phyloP scores from a whole-genome alignment of 2,113 vertebrate genomes.

The Channa argus region DNA sequence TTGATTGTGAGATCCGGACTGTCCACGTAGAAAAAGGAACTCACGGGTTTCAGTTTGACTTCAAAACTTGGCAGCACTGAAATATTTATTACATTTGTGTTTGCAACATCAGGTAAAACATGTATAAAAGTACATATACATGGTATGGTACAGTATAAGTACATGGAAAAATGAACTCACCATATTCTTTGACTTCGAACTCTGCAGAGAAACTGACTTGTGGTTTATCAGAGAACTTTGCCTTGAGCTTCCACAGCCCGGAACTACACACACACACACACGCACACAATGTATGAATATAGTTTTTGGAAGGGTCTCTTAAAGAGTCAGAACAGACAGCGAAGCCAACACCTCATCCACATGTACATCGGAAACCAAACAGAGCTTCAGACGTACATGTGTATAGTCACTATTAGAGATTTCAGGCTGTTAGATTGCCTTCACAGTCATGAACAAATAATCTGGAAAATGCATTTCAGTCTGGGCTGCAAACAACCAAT shows the following conservation, averaged over 20 bases:
- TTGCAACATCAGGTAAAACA: accelerated
- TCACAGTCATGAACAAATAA: too few species aligned
- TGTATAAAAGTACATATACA: background rate
- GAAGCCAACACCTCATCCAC: too few species aligned
- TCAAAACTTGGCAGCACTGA: conserved; percentile 86
- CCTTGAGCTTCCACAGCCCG: conserved; percentile 74
- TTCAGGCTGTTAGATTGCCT: too few species aligned
- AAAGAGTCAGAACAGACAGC: too few species aligned
- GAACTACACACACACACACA: conserved; percentile 36
- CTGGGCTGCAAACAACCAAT: too few species aligned
- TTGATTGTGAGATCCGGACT: conserved; percentile 67
- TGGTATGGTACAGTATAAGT: too few species aligned
- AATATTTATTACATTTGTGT: background rate
- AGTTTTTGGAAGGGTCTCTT: too few species aligned
- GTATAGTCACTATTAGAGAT: too few species aligned
- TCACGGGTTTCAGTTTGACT: conserved; percentile 71
- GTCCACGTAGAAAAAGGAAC: conserved; percentile 85
- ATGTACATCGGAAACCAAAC: too few species aligned
- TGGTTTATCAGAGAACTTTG: conserved; percentile 56
- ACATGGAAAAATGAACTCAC: conserved; percentile 55
- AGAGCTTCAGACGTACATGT: too few species aligned
- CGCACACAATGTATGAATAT: too few species aligned
- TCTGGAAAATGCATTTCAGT: too few species aligned
- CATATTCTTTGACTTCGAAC: conserved; percentile 82
- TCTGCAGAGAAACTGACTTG: conserved; percentile 61